A percentile compares a stretch with the other conserved stretches of the same genome.
Conservation (phyloP, 2,888 invertebrate species). For the Sphaerophoria rueppellii region DNA sequence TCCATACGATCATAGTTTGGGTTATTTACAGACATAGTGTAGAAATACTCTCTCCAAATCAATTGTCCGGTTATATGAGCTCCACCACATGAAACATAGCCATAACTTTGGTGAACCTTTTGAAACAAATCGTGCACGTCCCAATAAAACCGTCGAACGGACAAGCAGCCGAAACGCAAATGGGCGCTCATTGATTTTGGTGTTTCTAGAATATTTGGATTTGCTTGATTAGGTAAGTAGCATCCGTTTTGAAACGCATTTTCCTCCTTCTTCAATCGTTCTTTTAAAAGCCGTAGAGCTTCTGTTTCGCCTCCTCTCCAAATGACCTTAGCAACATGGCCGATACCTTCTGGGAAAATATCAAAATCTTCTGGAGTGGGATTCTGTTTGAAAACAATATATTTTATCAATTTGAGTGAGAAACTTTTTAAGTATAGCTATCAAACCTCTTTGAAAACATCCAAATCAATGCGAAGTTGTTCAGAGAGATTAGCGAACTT, state of each 20-base stretch:
- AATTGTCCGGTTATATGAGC: slow-evolving; percentile 85
- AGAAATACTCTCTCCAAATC: slow-evolving; percentile 90
- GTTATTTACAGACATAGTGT: slow-evolving; percentile 90
- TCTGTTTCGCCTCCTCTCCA: slow-evolving; percentile 87
- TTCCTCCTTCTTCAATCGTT: slow-evolving; percentile 84
- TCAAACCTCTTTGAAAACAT: slow-evolving; percentile 83
- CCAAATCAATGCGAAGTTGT: slow-evolving; percentile 82
- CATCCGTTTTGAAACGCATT: slow-evolving; percentile 84
- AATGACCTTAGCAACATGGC: slow-evolving; percentile 80
- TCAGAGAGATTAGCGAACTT: slow-evolving; percentile 83
- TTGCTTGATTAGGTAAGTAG: slow-evolving; percentile 87
- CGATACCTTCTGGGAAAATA: slow-evolving; percentile 82
- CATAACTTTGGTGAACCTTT: slow-evolving; percentile 83
- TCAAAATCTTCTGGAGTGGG: slow-evolving; percentile 85
- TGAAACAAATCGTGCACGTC: slow-evolving; percentile 86
- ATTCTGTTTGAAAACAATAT: slow-evolving; percentile 76
- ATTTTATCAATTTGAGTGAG: neutral
- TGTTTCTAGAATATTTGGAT: slow-evolving; percentile 86
- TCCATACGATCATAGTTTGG: slow-evolving; percentile 87
- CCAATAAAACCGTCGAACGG: slow-evolving; percentile 89
- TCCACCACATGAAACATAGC: slow-evolving; percentile 76
- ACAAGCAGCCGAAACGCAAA: slow-evolving; percentile 88
- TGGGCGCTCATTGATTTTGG: slow-evolving; percentile 88
- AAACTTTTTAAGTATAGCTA: neutral
- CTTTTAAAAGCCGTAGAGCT: slow-evolving; percentile 84